Evolutionary conservation across 2,797 vertebrate genomes (phyloP), one percentile per base, ranked within the genome.

Genomic region (Sebastiscus tertius): DNA sequence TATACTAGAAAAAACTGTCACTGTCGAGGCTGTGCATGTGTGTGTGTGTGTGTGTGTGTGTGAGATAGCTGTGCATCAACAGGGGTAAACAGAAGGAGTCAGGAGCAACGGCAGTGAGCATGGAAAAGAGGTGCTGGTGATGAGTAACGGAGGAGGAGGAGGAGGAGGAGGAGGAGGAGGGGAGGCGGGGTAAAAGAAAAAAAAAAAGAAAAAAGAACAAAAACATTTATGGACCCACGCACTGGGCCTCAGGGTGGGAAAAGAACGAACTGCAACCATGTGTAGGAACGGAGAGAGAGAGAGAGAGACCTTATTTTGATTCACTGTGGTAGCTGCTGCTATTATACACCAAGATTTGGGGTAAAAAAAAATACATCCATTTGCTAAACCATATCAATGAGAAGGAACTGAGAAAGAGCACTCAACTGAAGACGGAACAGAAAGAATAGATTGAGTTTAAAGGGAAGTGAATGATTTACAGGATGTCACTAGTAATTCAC

Each of bases 191-290:
- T 27, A 80, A 88, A 75, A 22, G 63, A 34, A 70, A 34, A 69
- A 39, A 34, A 65, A 39, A 39, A 39, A 39, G 36, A 14, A 71
- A 42, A 75, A 65, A 82, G 86, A 90, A 79, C 75, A 86, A 87
- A 91, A 90, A 93, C 85, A 93, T 88, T 83, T 77, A 85, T 18
- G 77, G 82, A 86, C 88, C 91, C 89, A 93, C 85, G 84, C 89
- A 90, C 75, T 42, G 73, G 72, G 89, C 90, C 89, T 88, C 58
- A 2, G 87, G 90, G 77, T 76, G 89, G 79, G 88, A 87, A 80
- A 77, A 63, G 56, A 80, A 80, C 79, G 67, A 88, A 86, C 64
- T 77, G 78, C 72, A 84, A 83, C 85, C 88, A 81, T 88, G 88
- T 93, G 88, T 63, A 31, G 76, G 52, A 82, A 29, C 1, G 24